phyloP scores from a whole-genome alignment of 2,888 invertebrate genomes.

The Eupsilia transversa region DNA sequence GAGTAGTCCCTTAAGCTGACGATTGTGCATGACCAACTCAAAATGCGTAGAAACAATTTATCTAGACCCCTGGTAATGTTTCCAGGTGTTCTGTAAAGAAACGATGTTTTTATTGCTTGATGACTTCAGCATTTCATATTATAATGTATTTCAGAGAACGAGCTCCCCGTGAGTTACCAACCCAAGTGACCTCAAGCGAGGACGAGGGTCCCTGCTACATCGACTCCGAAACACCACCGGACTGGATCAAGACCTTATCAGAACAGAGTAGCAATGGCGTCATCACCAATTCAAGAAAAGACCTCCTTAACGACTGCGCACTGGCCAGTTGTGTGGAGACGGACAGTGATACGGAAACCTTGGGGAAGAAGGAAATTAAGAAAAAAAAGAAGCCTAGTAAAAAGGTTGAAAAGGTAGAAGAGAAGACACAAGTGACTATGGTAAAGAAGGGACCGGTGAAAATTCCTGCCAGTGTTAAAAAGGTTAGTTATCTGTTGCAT shows the following conservation, averaged over 20 bases:
- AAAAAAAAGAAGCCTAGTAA: slow-evolving; percentile 66
- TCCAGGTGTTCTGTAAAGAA: not conserved
- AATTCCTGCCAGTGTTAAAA: slow-evolving; percentile 81
- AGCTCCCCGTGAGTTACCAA: slow-evolving; percentile 89
- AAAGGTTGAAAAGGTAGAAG: slow-evolving; percentile 70
- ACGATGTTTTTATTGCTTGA: not conserved
- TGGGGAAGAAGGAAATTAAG: slow-evolving; percentile 72
- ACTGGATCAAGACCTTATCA: slow-evolving; percentile 86
- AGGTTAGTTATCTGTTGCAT: slow-evolving; percentile 70
- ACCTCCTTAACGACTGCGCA: slow-evolving; percentile 84
- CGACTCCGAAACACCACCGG: slow-evolving; percentile 84
- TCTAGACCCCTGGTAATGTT: not conserved
- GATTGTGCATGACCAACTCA: not conserved
- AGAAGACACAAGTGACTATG: slow-evolving; percentile 73
- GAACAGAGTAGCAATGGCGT: slow-evolving; percentile 83
- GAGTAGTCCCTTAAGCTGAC: too few relatives aligned
- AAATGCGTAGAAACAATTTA: not conserved
- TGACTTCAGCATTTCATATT: not conserved
- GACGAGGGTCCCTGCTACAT: slow-evolving; percentile 89
- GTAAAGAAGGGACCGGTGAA: slow-evolving; percentile 70
- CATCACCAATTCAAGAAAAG: slow-evolving; percentile 86
- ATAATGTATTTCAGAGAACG: slow-evolving; percentile 86
- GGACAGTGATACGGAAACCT: slow-evolving; percentile 75
- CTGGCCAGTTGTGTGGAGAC: slow-evolving; percentile 82
- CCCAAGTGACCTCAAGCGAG: slow-evolving; percentile 85